A percentile compares a stretch with the other conserved stretches of the same genome.
These are phyloP conservation scores for Oeneis ivallda DNA, from an alignment of 2,888 invertebrate genomes.

Conservation along the genomic window DNA sequence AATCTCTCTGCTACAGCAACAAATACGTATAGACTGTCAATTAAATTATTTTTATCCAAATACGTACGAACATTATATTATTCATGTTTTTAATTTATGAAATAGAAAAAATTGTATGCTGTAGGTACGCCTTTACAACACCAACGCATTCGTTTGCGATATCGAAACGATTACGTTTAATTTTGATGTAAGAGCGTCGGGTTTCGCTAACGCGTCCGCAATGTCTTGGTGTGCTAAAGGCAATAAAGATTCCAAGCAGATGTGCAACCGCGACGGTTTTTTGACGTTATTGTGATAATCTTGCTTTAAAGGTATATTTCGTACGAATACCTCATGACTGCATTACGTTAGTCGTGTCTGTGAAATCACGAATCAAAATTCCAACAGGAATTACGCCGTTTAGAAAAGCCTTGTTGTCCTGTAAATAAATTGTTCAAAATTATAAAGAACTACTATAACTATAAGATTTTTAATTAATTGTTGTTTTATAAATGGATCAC, in stretches of 20 bases:
- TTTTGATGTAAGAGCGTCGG: too few relatives aligned
- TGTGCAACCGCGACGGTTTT: neutral
- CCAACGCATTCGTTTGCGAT: too few relatives aligned
- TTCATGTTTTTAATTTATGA: neutral
- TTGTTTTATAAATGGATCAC: constrained; percentile 8
- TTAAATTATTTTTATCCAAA: constrained; percentile 27
- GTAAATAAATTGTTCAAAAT: neutral
- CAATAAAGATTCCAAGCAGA: neutral
- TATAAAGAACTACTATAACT: neutral
- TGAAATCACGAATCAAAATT: neutral
- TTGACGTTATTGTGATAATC: neutral
- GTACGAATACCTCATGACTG: neutral
- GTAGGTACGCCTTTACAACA: too few relatives aligned
- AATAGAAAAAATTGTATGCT: neutral
- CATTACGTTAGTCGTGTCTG: neutral
- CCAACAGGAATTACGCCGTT: neutral
- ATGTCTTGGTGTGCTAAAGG: too few relatives aligned
- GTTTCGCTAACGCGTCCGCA: too few relatives aligned
- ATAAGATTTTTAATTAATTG: constrained; percentile 8
- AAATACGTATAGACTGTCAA: constrained; percentile 24
- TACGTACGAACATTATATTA: constrained; percentile 1
- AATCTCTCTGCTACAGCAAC: constrained; percentile 21
- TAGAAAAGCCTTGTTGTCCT: neutral
- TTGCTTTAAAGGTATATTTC: neutral
- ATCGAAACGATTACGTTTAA: too few relatives aligned